Conservation (phyloP, 2,888 invertebrate genomes). For the Phyto melanocephala region DNA sequence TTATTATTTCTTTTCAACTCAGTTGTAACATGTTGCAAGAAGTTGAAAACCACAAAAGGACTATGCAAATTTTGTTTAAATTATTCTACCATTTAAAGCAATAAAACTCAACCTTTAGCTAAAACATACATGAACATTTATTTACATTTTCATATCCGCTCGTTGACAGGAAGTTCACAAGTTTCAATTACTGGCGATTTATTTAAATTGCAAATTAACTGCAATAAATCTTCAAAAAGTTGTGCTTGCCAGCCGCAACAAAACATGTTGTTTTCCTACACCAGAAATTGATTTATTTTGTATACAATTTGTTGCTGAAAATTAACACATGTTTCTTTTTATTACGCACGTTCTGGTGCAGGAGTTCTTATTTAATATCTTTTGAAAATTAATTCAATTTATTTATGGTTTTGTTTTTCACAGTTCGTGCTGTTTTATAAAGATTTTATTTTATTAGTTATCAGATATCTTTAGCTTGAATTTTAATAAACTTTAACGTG, state of each 20-base stretch:
- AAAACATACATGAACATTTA: neutral
- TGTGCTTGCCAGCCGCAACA: neutral
- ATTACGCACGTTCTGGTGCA: neutral
- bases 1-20: slow-evolving; percentile 11
- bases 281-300: slow-evolving; percentile 28
- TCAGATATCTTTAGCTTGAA: neutral
- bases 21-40: slow-evolving; percentile 17
- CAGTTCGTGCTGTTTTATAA: neutral
- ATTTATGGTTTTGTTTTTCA: neutral
- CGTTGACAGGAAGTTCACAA: slow-evolving; percentile 42
- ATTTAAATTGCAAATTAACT: slow-evolving; percentile 46
- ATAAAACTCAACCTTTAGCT: neutral
- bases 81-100: neutral
- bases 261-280: neutral
- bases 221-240: slow-evolving; percentile 28
- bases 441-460: neutral
- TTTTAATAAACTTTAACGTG: neutral
- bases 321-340: neutral
- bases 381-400: slow-evolving; percentile 25
- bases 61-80: neutral
- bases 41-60: neutral
- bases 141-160: slow-evolving; percentile 27
- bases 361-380: neutral
- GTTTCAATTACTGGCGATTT: slow-evolving; percentile 47
- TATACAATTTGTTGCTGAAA: neutral